Evolutionary conservation across 2,113 vertebrate species (phyloP).

Genomic region (Neogobius melanostomus): DNA sequence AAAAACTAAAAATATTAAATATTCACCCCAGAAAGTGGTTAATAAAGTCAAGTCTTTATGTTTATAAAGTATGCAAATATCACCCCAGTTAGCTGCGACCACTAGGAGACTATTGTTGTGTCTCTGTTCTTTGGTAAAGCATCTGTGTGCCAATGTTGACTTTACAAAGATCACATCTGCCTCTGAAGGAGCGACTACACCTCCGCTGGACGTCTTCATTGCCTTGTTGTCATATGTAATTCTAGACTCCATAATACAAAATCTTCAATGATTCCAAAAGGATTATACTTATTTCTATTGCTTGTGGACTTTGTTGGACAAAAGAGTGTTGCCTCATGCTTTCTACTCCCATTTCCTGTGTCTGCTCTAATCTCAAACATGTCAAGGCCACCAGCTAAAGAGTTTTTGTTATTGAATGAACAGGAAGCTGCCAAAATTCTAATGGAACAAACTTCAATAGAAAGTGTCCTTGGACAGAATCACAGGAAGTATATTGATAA

Average conservation of each 20-base stretch:
- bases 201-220: slow-evolving; percentile 50
- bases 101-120: slow-evolving; percentile 75
- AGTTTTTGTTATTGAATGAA: slow-evolving; percentile 53
- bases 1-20: no score
- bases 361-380: slow-evolving; percentile 40
- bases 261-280: background rate
- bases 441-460: slow-evolving; percentile 31
- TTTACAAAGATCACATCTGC: slow-evolving; percentile 78
- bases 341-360: slow-evolving; percentile 25
- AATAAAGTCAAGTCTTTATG: background rate
- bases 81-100: slow-evolving; percentile 3
- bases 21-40: no score
- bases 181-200: slow-evolving; percentile 31
- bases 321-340: slow-evolving; percentile 5
- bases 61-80: slow-evolving; percentile 5
- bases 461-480: slow-evolving; percentile 42
- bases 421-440: slow-evolving; percentile 59
- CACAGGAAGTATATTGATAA: slow-evolving; percentile 45
- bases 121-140: slow-evolving; percentile 64
- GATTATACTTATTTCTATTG: background rate
- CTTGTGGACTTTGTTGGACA: slow-evolving; percentile 16
- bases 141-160: slow-evolving; percentile 76
- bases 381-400: slow-evolving; percentile 50
- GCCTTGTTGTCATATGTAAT: slow-evolving; percentile 10
- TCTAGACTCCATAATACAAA: background rate